phyloP scores from a whole-genome alignment of 2,888 invertebrate genomes.

The Magallana nippona region DNA sequence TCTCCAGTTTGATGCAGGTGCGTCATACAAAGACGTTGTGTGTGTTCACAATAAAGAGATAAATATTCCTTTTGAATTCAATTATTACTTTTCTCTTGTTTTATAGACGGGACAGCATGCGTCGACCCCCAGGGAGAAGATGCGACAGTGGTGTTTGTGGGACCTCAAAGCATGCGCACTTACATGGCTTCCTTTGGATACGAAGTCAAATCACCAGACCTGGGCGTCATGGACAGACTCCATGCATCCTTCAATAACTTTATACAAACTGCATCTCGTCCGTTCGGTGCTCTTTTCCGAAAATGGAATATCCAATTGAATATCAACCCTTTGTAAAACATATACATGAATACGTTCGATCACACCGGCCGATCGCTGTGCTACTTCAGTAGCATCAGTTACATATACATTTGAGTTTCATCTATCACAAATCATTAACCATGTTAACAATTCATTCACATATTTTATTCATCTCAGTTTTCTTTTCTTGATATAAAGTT shows the following conservation, averaged over 20 bases:
- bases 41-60: too few relatives aligned
- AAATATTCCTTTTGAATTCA: too few relatives aligned
- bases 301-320: constrained; percentile 25
- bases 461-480: too few relatives aligned
- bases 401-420: too few relatives aligned
- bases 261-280: neutral
- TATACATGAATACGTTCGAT: neutral
- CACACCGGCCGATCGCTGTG: too few relatives aligned
- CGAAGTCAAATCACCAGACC: neutral
- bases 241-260: neutral
- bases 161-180: neutral
- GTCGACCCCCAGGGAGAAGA: neutral
- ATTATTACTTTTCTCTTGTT: neutral
- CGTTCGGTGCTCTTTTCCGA: neutral
- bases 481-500: neutral
- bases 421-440: too few relatives aligned
- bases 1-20: constrained; percentile 1
- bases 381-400: too few relatives aligned
- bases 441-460: too few relatives aligned
- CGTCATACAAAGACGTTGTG: neutral
- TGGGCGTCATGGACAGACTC: neutral
- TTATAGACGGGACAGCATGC: neutral
- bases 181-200: constrained; percentile 14
- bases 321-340: neutral
- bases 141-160: neutral